Base-by-base conservation (phyloP, 2,888 invertebrate species). In the Rhogogaster chlorosoma region DNA sequence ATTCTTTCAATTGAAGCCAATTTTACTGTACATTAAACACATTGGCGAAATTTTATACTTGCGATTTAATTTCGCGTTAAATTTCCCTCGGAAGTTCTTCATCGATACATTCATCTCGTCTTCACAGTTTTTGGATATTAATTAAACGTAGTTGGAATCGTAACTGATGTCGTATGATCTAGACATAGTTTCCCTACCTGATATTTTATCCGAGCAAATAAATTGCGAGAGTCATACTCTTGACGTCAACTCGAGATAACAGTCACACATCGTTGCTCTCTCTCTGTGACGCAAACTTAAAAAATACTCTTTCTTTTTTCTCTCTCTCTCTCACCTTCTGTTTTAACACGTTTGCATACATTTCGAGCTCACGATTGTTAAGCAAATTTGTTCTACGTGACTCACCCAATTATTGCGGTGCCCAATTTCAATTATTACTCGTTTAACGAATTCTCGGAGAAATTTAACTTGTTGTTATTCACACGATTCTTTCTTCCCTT, bases 231-330 rank as follows among this genome's bases (percentile, higher is more conserved):
- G 53, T 77, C n/a, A 29, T 53, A 9, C 49, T 77, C 49, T n/a
- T 77, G 77, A 77, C 77, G 77, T 77, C 77, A 77, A 32, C 4
- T 49, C 12, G 29, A 77, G 77, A 77, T 77, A 77, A 77, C 49
- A 29, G 7, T n/a, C 32, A n/a, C 32, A 77, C 29, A 10, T 15
- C 26, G 4, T n/a, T 18, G 38, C 10, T 29, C n/a, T 22, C n/a
- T 36, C 15, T 18, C 42, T 75, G 12, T 77, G 77, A 49, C 77
- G 77, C 77, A 77, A 77, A 77, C 29, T 53, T 45, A 18, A 32
- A 45, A 15, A 32, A 18, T 29, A 29, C n/a, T 22, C 22, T n/a
- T 73, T n/a, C 42, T 29, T n/a, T n/a, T n/a, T n/a, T n/a, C n/a
- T n/a, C n/a, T n/a, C n/a, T n/a, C n/a, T n/a, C n/a, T 42, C 2